A percentile compares a stretch with the other conserved stretches of the same genome.
Conservation (phyloP, 2,797 vertebrate genomes). For the Chiroxiphia lanceolata region DNA sequence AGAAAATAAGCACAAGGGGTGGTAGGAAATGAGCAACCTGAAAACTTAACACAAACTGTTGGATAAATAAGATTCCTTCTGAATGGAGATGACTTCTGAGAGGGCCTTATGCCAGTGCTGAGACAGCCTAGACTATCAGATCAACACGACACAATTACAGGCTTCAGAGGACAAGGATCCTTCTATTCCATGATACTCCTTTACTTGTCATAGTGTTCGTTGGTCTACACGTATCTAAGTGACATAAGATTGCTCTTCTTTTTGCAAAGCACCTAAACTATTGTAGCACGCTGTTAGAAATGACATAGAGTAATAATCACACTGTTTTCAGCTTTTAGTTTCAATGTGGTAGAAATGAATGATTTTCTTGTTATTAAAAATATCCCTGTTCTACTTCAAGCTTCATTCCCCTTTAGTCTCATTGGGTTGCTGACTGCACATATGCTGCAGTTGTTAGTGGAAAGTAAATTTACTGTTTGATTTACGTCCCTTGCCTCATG, state of each 20-base stretch:
- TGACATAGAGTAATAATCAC: not conserved
- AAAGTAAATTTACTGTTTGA: not conserved
- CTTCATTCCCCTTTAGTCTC: not conserved
- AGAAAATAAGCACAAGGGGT: constrained; percentile 19
- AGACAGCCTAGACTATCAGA: not conserved
- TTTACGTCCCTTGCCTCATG: not conserved
- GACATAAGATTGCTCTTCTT: not conserved
- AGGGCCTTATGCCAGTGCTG: not conserved
- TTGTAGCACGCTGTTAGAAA: not conserved
- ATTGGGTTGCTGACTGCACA: not conserved
- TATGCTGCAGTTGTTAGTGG: not conserved
- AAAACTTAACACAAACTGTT: not conserved
- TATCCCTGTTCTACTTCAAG: not conserved
- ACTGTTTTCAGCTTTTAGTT: not conserved
- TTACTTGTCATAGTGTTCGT: not conserved
- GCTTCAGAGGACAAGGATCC: not conserved
- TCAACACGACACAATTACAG: not conserved
- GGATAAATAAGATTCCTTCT: not conserved
- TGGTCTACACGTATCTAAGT: not conserved
- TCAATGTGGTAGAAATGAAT: not conserved
- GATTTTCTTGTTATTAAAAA: not conserved
- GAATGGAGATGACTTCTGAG: not conserved
- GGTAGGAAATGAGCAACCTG: not conserved
- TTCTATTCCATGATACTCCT: not conserved
- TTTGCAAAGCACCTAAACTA: not conserved